Base-by-base conservation (phyloP, 2,113 vertebrate genomes). In the Beaufortia kweichowensis region DNA sequence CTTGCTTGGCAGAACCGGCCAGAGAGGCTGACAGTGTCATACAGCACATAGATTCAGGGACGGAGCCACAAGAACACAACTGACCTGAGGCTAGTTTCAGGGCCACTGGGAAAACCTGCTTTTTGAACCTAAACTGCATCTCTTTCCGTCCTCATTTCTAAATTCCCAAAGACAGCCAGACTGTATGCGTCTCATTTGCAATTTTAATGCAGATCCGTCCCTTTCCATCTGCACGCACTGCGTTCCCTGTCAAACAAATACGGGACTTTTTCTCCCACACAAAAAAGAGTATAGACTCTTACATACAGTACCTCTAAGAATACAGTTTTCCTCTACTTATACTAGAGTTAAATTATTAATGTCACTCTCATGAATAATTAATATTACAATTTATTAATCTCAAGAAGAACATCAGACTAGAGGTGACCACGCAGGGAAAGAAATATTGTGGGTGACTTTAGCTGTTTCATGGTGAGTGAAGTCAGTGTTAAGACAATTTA, bases 91-190 rank as follows among this genome's bases (percentile, higher is more conserved):
- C 53, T 56, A 59, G 53, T 41, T 71, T 35, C 53, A 24, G 14
- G 68, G 33, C 68, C 68, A 41, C 14, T 41, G 69, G 69, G 53
- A 41, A 71, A 71, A 59, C 53, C 53, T 57, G 69, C 55, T 56
- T 71, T 71, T 71, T 71, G 53, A 71, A 71, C 69, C 69, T 59
- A 33, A 71, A 71, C 69, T 43, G n/a, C 33, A 71, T 57, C 53
- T 41, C 53, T 59, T 33, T 71, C 68, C 29, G 23, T 23, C 39
- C 33, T 39, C 33, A 41, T 71, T 59, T 71, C 21, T 35, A 39
- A 35, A 56, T 56, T 55, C 33, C 39, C 5, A 15, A 41, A 59
- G 33, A 71, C 69, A 71, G 53, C 29, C 67, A 70, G 48, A 59
- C 69, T 3, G 21, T 59, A 7, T 71, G 53, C 23, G 17, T 59